Conservation (phyloP, 2,888 invertebrate species). For the Augochlorella aurata region DNA sequence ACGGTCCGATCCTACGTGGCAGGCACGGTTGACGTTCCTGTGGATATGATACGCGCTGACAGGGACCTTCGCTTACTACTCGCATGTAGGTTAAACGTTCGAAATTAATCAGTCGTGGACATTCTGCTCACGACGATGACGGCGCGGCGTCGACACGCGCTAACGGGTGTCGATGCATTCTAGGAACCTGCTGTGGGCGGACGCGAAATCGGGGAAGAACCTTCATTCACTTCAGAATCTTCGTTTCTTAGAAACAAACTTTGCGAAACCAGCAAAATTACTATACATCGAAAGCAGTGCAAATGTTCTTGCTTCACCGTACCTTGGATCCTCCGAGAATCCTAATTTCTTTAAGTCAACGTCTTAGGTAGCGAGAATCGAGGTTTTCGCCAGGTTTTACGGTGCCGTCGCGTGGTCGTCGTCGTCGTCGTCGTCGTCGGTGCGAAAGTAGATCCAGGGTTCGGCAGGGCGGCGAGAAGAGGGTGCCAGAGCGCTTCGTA, state of each 20-base stretch:
- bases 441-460: neutral
- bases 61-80: conserved; percentile 37
- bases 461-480: neutral
- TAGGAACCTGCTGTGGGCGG: conserved; percentile 7
- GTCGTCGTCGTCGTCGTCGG: neutral
- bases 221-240: conserved; percentile 12
- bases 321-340: too few relatives aligned
- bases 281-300: too few relatives aligned
- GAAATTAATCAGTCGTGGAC: conserved; percentile 51
- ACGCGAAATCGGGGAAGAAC: conserved; percentile 23
- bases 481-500: neutral
- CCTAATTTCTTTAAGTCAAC: too few relatives aligned
- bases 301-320: too few relatives aligned
- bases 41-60: conserved; percentile 35
- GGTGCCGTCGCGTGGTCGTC: neutral
- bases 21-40: conserved; percentile 8
- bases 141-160: conserved; percentile 48
- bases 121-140: conserved; percentile 47
- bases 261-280: too few relatives aligned
- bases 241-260: neutral
- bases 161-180: conserved; percentile 47
- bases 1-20: neutral
- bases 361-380: too few relatives aligned
- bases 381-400: conserved; percentile 1
- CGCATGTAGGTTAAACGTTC: conserved; percentile 59